Evolutionary conservation across 2,888 invertebrate genomes (phyloP).

Genomic region (Ganaspis brasiliensis): DNA sequence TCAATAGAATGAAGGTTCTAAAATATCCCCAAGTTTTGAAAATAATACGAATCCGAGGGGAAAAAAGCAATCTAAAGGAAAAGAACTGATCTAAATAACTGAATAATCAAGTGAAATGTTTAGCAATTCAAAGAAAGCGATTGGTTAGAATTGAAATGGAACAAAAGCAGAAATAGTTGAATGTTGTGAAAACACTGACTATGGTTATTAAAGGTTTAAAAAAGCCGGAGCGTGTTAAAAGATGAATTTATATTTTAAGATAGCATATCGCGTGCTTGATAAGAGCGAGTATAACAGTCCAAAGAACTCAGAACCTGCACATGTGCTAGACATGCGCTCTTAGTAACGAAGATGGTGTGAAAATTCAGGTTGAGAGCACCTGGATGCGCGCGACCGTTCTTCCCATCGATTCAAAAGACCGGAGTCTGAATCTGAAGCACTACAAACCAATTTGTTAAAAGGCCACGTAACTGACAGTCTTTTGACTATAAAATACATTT

Average conservation of each 20-base stretch:
- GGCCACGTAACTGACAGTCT: neutral
- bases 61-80: too few species aligned
- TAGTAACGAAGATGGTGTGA: constrained; percentile 19
- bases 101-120: too few species aligned
- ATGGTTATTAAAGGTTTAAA: too few species aligned
- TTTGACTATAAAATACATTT: constrained; percentile 12
- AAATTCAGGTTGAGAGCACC: constrained; percentile 51
- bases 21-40: too few species aligned
- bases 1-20: too few species aligned
- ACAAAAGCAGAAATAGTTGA: too few species aligned
- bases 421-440: constrained; percentile 60
- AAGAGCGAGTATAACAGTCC: constrained; percentile 12
- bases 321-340: constrained; percentile 21
- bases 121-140: too few species aligned
- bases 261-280: constrained; percentile 6
- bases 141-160: too few species aligned
- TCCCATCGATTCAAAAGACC: constrained; percentile 71
- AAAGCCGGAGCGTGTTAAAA: neutral
- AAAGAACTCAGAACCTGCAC: neutral
- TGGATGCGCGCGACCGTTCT: constrained; percentile 71
- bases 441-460: constrained; percentile 67
- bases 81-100: too few species aligned
- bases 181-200: too few species aligned
- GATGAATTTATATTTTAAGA: neutral
- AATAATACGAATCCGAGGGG: too few species aligned